phyloP scores from a whole-genome alignment of 2,113 vertebrate species.

The Amphiprion ocellaris region DNA sequence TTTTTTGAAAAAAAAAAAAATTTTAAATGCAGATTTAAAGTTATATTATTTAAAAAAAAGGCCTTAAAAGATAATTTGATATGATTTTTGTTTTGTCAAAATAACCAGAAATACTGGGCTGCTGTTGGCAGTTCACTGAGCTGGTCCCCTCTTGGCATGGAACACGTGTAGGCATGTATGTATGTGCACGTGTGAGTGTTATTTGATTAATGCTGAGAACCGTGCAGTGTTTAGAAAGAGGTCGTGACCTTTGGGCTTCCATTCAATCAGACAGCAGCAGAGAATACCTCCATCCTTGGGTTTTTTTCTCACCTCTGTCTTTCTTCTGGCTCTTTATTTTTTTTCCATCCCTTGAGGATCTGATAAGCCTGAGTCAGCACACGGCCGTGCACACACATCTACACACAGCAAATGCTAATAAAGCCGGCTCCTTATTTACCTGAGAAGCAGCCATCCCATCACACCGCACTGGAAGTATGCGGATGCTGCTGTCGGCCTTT shows the following conservation, averaged over 20 bases:
- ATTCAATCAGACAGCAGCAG: conserved; percentile 79
- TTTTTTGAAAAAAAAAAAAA: too few species aligned
- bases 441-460: conserved; percentile 43
- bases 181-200: conserved; percentile 54
- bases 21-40: too few species aligned
- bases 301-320: conserved; percentile 40
- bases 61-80: too few species aligned
- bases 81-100: too few species aligned
- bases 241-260: conserved; percentile 81
- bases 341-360: conserved; percentile 70
- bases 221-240: conserved; percentile 82
- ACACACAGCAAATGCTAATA: conserved; percentile 72
- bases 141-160: too few species aligned
- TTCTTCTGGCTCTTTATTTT: conserved; percentile 24
- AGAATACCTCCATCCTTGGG: conserved; percentile 65
- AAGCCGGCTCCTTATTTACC: conserved; percentile 64
- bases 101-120: too few species aligned
- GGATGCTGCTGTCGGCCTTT: background rate
- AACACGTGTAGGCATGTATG: conserved; percentile 31
- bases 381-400: conserved; percentile 48
- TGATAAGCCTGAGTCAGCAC: conserved; percentile 78
- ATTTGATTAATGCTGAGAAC: conserved; percentile 84
- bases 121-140: too few species aligned
- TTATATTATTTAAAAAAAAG: too few species aligned
- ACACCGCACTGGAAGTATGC: background rate